Conservation (phyloP, 1,140 invertebrate genomes). For the Procambarus virginalis region DNA sequence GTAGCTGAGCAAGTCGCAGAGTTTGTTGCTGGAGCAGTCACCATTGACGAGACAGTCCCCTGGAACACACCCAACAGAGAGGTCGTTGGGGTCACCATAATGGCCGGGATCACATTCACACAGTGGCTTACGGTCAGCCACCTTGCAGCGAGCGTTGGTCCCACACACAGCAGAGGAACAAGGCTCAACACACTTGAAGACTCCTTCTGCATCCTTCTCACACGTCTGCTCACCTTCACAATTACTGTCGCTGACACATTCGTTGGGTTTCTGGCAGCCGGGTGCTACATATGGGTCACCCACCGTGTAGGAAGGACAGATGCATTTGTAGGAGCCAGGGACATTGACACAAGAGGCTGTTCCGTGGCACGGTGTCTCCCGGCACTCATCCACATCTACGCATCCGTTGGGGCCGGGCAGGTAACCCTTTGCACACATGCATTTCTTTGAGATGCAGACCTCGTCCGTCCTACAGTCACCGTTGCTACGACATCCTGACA, state of each 20-base stretch:
- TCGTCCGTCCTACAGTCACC: slow-evolving; percentile 86
- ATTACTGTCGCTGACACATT: slow-evolving; percentile 81
- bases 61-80: slow-evolving; percentile 77
- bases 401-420: slow-evolving; percentile 82
- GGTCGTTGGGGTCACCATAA: slow-evolving; percentile 85
- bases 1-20: slow-evolving; percentile 78
- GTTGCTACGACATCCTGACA: slow-evolving; percentile 86
- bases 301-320: slow-evolving; percentile 84
- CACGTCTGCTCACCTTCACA: slow-evolving; percentile 85
- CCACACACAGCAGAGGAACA: slow-evolving; percentile 80
- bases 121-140: slow-evolving; percentile 81
- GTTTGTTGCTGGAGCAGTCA: slow-evolving; percentile 84
- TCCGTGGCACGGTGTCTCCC: slow-evolving; percentile 83
- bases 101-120: slow-evolving; percentile 86
- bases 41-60: slow-evolving; percentile 86
- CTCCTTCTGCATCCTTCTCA: slow-evolving; percentile 77
- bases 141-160: slow-evolving; percentile 74
- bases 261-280: slow-evolving; percentile 83
- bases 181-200: slow-evolving; percentile 81
- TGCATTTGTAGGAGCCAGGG: slow-evolving; percentile 86
- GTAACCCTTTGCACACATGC: slow-evolving; percentile 76
- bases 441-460: slow-evolving; percentile 86
- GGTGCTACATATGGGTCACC: slow-evolving; percentile 82
- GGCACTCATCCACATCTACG: slow-evolving; percentile 76
- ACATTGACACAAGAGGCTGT: slow-evolving; percentile 86